Base-by-base conservation (phyloP, 2,888 invertebrate genomes). In the Eristalinus sepulchralis region DNA sequence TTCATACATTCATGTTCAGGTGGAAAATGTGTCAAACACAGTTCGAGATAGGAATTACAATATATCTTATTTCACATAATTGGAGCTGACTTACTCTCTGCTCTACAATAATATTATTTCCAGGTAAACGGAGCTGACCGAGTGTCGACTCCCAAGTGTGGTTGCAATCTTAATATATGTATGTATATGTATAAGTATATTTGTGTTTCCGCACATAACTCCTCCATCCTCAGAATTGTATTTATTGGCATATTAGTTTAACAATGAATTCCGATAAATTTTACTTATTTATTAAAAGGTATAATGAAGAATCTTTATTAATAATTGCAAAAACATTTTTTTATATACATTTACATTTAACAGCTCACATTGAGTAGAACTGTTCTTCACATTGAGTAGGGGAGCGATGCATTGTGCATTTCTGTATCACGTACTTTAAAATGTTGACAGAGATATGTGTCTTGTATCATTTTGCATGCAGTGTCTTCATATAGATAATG, bases 401-500 rank as follows among this genome's bases (percentile, higher is more conserved):
- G 62, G 34, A 11, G 34, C 57, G 22, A 68, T 53, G 27, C 62
- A 63, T 53, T 62, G 31, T 67, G 33, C 55, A 55, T 55, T 55
- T 66, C 47, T 11, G 13, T n/a, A n/a, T 66, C 27, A 27, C 24
- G 20, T 66, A 47, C 8, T 47, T 39, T 71, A 20, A 60, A 60
- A 39, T 60, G 13, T 71, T 60, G 60, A 11, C 71, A 71, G 17
- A 24, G 39, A 59, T 71, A 71, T 36, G 59, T 39, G 2, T n/a
- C 17, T 22, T 9, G n/a, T 10, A 70, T 13, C 36, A 10, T 59
- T 60, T 59, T 60, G 20, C 71, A 31, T 47, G 22, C 59, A n/a
- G 17, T 60, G 59, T 59, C 71, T 13, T 60, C 39, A 31, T 71
- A 47, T 27, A 60, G 72, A 31, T 33, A 72, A 33, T 62, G 72